Base-by-base conservation (phyloP, 1,140 invertebrate genomes). In the Saccostrea echinata region DNA sequence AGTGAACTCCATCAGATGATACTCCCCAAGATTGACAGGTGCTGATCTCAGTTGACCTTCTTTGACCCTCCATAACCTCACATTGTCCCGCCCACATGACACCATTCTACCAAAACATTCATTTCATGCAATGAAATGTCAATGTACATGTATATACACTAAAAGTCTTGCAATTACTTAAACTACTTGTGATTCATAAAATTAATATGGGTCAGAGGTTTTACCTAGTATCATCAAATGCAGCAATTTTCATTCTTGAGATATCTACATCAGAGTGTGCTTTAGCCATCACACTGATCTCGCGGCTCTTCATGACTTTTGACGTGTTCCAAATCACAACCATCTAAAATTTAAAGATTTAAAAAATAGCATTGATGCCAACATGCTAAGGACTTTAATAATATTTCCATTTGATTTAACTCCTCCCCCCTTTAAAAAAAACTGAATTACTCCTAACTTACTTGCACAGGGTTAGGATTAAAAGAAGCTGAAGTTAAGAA, bases 81-180 rank as follows among this genome's bases (percentile, higher is more conserved):
- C 89, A 90, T 95, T 95, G 86, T 95, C 94, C 64, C 92, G 90
- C 12, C 94, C 94, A 93, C 94, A 95, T 3, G 94, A 95, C 27
- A 95, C 92, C 93, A 95, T 92, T 87, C 94, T 95, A 51, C 1
- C 64, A 85, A n/a, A 68, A 83, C 84, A 85, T 12, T 68, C 18
- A 64, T 84, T 84, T 16, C 13, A 24, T 6, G n/a, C 18, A 52
- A 21, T 84, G 18, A 43, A 12, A 43, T 53, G 18, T 21, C 71
- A 33, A 12, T 80, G 24, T 57, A 76, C n/a, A 43, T 51, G 53
- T 18, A 76, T 11, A 57, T n/a, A 8, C 68, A 85, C 55, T 61
- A 1, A n/a, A 61, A 61, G 6, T 18, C n/a, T 61, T 8, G 16
- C 35, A 21, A 71, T 71, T 21, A 84, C 52, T 84, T 51, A 6